Evolutionary conservation across 2,113 vertebrate species (phyloP).

Genomic region (Micromys minutus): DNA sequence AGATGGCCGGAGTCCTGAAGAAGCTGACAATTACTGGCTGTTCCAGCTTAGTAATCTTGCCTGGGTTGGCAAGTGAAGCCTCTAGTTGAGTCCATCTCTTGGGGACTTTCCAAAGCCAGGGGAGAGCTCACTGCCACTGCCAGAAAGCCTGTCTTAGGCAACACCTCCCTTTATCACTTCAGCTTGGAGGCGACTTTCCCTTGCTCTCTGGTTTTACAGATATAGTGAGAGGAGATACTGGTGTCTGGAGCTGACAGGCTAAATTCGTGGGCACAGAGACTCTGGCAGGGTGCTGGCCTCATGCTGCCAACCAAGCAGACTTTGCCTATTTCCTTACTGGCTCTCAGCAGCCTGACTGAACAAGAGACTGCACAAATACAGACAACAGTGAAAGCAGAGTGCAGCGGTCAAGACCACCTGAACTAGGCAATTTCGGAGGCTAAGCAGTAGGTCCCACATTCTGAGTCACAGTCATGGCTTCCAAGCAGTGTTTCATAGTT

Average conservation of each 20-base stretch:
- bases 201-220: constrained; percentile 77
- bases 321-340: not conserved
- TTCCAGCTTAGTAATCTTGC: not conserved
- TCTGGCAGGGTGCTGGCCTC: not conserved
- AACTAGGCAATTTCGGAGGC: not conserved
- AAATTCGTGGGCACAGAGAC: not conserved
- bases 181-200: not conserved
- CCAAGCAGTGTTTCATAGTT: not conserved
- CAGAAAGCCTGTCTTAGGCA: not conserved
- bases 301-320: not conserved
- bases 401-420: not conserved
- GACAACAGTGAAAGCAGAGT: not conserved
- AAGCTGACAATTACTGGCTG: not conserved
- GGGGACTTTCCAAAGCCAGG: not conserved
- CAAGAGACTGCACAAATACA: not conserved
- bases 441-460: not conserved
- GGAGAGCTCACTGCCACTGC: not conserved
- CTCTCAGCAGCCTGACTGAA: not conserved
- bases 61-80: not conserved
- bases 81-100: not conserved
- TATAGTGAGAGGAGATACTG: constrained; percentile 88
- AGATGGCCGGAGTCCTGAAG: not conserved
- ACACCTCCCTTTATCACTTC: not conserved
- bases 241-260: constrained; percentile 88
- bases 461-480: not conserved